Evolutionary conservation across 2,797 vertebrate genomes (phyloP).

Genomic region (Eptatretus atami): DNA sequence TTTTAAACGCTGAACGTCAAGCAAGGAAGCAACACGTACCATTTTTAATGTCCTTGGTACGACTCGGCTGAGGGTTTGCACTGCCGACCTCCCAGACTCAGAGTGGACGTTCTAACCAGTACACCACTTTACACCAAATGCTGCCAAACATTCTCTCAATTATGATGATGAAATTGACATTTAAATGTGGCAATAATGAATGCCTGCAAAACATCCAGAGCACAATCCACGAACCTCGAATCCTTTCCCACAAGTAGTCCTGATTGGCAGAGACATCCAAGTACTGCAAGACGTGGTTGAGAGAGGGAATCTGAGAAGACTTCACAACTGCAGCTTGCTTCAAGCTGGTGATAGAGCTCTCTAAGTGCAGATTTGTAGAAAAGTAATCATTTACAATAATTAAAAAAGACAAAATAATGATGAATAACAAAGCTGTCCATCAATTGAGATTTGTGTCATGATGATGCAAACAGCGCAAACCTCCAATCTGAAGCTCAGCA

Average conservation of each 20-base stretch:
- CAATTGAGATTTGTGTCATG: too few relatives aligned
- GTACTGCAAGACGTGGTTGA: conserved; percentile 62
- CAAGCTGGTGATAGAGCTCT: conserved; percentile 38
- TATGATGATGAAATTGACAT: too few relatives aligned
- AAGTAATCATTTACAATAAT: conserved; percentile 29
- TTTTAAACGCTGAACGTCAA: too few relatives aligned
- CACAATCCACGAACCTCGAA: conserved; percentile 27
- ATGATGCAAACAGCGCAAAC: conserved; percentile 15
- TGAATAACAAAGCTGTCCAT: background rate
- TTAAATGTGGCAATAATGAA: too few relatives aligned
- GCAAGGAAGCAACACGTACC: too few relatives aligned
- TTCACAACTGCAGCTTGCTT: conserved; percentile 74
- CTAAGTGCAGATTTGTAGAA: too few relatives aligned
- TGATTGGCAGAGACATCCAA: conserved; percentile 65
- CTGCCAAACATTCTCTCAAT: too few relatives aligned
- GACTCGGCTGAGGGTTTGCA: too few relatives aligned
- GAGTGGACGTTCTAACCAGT: too few relatives aligned
- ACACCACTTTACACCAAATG: too few relatives aligned
- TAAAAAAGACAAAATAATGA: background rate
- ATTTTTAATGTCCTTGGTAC: too few relatives aligned
- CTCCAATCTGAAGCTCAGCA: conserved; percentile 74
- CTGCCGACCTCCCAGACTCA: too few relatives aligned
- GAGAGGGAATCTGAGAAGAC: conserved; percentile 43
- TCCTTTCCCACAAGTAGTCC: conserved; percentile 60
- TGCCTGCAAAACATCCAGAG: conserved; percentile 1